Conservation (phyloP, 2,888 invertebrate genomes). For the Enoplolaimus lenunculus region DNA sequence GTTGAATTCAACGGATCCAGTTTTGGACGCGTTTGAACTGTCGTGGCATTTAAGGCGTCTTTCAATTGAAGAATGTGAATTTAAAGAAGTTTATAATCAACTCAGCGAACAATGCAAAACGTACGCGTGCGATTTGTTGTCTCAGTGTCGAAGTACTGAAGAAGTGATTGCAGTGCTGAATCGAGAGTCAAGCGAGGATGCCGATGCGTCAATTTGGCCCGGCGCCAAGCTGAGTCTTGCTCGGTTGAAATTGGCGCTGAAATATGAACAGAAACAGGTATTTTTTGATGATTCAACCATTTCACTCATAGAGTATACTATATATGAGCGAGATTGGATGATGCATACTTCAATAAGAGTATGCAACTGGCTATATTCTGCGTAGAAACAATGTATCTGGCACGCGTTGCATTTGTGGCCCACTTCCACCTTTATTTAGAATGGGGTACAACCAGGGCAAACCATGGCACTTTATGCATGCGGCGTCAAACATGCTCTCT, state of each 20-base stretch:
- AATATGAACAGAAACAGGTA: constrained; percentile 50
- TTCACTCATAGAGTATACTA: no score
- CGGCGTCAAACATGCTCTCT: no score
- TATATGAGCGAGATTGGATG: no score
- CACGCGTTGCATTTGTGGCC: no score
- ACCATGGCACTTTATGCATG: no score
- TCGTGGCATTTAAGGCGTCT: constrained; percentile 47
- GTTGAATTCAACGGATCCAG: constrained; percentile 46
- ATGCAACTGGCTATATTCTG: no score
- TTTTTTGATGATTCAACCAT: constrained; percentile 21
- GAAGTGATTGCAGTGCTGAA: constrained; percentile 49
- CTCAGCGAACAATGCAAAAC: constrained; percentile 48
- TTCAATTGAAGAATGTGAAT: constrained; percentile 47
- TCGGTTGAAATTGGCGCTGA: constrained; percentile 48
- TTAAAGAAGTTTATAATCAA: constrained; percentile 46
- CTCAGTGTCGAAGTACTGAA: constrained; percentile 48
- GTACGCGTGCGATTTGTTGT: constrained; percentile 48
- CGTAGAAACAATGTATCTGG: no score
- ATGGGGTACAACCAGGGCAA: no score
- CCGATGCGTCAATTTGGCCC: constrained; percentile 36
- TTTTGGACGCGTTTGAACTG: constrained; percentile 47
- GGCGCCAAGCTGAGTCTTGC: constrained; percentile 41
- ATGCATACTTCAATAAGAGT: no score
- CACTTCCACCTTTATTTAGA: no score
- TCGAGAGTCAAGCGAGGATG: constrained; percentile 38